Evolutionary conservation across 2,113 vertebrate species (phyloP), one percentile per base, ranked within the genome.

Genomic region (Girardinichthys multiradiatus): DNA sequence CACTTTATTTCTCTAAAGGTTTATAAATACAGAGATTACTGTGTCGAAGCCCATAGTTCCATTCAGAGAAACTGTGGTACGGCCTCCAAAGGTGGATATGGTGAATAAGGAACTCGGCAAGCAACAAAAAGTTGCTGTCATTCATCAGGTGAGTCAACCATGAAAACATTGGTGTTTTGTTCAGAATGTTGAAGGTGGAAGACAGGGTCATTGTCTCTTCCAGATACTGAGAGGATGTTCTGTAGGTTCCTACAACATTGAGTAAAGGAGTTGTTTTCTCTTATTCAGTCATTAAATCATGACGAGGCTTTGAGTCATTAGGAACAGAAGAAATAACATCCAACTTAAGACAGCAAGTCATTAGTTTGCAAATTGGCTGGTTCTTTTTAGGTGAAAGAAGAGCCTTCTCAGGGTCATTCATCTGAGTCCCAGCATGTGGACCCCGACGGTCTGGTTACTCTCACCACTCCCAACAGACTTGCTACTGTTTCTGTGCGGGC

Each of bases 71-170:
- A 99, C 96, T 0, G 95, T 99, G 83, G 94, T 97, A 1, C 96
- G 96, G n/a, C 96, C 97, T 28, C 97, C 98, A 0, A 98, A 96
- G 90, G 94, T 99, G 0, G 98, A 99, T 83, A 99, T 98, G 98
- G 98, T 99, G 77, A 99, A 99, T n/a, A 97, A 99, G 90, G 98
- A 98, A 1, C 93, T 99, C 58, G 98, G 98, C 31, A 95, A 82
- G 70, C 97, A 99, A 78, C 97, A 99, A 33, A 99, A 99, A 87
- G 91, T 98, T 2, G 96, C 97, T 0, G 94, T 99, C 62, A 97
- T 98, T 80, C 97, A 96, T 70, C 96, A 97, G 92, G 92, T 92
- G 57, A 80, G 86, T 0, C 14, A 21, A 8, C 45, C 21, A 24
- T 51, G 21, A 51, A 51, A 19, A 54, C 21, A 24, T 10, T 54